Conservation (phyloP, 2,113 vertebrate species). For the Catagonus wagneri region DNA sequence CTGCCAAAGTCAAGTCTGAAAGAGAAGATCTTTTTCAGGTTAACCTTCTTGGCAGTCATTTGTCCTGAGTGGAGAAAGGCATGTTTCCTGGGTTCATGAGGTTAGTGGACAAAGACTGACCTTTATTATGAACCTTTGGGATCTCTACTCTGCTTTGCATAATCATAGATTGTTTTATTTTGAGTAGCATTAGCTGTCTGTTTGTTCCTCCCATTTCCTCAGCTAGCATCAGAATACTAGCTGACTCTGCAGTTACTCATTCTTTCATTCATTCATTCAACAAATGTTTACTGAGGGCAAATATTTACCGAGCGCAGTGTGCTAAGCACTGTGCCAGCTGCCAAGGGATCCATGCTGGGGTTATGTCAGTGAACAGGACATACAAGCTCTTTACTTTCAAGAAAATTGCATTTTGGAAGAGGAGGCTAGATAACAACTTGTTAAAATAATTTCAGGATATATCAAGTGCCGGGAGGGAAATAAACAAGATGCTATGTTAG, state of each 20-base stretch:
- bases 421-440: background rate
- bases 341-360: background rate
- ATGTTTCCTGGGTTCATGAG: slow-evolving; percentile 43
- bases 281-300: background rate
- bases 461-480: slow-evolving; percentile 9
- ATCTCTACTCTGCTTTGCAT: background rate
- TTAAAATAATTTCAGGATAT: background rate
- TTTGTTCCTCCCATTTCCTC: background rate
- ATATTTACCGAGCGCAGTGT: slow-evolving; percentile 22
- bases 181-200: background rate
- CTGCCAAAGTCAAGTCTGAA: slow-evolving; percentile 44
- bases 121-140: background rate
- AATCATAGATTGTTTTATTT: slow-evolving; percentile 39
- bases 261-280: slow-evolving; percentile 26
- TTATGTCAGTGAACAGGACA: slow-evolving; percentile 15
- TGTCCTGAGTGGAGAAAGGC: background rate
- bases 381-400: background rate
- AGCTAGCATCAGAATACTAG: background rate
- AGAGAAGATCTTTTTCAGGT: slow-evolving; percentile 47
- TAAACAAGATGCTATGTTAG: background rate
- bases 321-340: background rate
- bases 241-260: background rate
- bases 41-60: background rate
- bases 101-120: background rate
- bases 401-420: background rate